Conservation (phyloP, 2,797 vertebrate genomes). For the Forpus xanthops region DNA sequence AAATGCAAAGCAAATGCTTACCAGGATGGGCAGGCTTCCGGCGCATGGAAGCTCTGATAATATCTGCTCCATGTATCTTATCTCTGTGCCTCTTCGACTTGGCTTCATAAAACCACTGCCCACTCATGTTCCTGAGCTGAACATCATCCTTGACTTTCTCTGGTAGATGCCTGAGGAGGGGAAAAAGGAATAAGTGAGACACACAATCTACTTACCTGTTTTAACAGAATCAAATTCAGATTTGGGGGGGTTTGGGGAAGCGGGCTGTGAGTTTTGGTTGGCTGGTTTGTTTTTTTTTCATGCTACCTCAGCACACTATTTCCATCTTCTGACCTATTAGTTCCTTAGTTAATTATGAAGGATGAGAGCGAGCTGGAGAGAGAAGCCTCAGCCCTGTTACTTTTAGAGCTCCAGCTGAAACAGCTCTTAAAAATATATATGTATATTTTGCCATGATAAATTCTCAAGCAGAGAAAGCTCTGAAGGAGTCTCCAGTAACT, state of each 20-base stretch:
- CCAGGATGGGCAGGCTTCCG: slow-evolving; percentile 79
- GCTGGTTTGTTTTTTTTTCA: neutral
- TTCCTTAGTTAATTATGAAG: neutral
- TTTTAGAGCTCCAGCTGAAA: neutral
- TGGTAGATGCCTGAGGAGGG: slow-evolving; percentile 80
- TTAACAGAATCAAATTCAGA: neutral
- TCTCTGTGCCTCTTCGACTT: slow-evolving; percentile 90
- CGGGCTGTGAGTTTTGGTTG: neutral
- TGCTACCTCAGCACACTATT: neutral
- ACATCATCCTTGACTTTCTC: slow-evolving; percentile 77
- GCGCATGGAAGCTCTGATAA: slow-evolving; percentile 88
- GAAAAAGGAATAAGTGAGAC: neutral
- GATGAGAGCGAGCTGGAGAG: neutral
- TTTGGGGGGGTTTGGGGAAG: neutral
- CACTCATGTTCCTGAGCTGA: slow-evolving; percentile 89
- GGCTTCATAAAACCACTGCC: slow-evolving; percentile 97
- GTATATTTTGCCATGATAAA: neutral
- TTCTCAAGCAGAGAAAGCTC: neutral
- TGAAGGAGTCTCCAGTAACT: neutral
- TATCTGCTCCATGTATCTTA: slow-evolving; percentile 88
- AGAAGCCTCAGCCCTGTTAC: neutral
- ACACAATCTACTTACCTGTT: neutral
- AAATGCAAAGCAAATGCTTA: slow-evolving; percentile 63
- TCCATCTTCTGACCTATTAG: neutral
- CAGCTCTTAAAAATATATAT: neutral